These are phyloP conservation scores for Arctopsyche grandis DNA, from an alignment of 1,140 invertebrate species.

Conservation along the genomic window DNA sequence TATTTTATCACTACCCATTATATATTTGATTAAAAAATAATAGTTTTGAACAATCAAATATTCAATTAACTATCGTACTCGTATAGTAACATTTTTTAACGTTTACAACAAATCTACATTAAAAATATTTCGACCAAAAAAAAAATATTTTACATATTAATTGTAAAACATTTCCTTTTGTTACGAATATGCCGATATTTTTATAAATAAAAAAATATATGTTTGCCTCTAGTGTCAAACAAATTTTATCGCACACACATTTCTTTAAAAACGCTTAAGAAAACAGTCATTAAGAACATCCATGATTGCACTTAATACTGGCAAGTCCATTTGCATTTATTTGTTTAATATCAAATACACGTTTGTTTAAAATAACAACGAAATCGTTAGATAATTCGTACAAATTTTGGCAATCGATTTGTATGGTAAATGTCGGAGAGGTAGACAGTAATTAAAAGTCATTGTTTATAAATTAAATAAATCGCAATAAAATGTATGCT, in stretches of 20 bases:
- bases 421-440: background rate
- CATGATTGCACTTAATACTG: slow-evolving; percentile 4
- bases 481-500: too few relatives aligned
- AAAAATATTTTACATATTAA: too few relatives aligned
- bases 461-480: background rate
- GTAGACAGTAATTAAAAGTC: background rate
- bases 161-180: too few relatives aligned
- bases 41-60: background rate
- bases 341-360: background rate
- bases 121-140: too few relatives aligned
- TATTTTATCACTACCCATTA: background rate
- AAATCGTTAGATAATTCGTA: slow-evolving; percentile 5
- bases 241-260: too few relatives aligned
- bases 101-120: too few relatives aligned
- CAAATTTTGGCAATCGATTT: background rate
- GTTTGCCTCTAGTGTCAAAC: too few relatives aligned
- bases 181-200: too few relatives aligned
- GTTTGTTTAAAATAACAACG: too few relatives aligned
- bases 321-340: background rate
- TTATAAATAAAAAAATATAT: too few relatives aligned
- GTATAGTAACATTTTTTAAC: too few relatives aligned
- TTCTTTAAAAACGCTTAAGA: background rate
- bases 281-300: background rate
- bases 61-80: too few relatives aligned
- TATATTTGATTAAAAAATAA: background rate